Percentiles rank a stretch among this genome's conserved stretches.
These are phyloP conservation scores for Drosophila novamexicana DNA, from an alignment of 1,140 invertebrate genomes.

Conservation along the genomic window DNA sequence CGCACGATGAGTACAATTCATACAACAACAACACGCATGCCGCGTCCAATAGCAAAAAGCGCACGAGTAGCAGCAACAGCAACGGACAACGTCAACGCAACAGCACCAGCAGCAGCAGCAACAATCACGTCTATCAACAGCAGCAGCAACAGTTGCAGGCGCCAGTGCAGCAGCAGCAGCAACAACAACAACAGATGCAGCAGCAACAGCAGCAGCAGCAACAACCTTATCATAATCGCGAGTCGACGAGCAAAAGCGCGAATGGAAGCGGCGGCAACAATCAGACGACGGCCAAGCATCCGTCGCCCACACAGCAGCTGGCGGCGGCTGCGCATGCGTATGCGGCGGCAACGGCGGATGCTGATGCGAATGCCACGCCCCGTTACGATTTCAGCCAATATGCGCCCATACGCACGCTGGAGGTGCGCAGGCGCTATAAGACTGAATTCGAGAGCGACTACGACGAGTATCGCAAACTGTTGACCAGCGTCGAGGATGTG, in stretches of 20 bases:
- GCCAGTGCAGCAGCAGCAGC: slow-evolving; percentile 22
- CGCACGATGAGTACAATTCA: slow-evolving; percentile 59
- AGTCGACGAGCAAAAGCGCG: not conserved
- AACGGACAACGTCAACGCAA: slow-evolving; percentile 32
- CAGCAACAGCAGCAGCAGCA: slow-evolving; percentile 23
- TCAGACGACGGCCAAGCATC: slow-evolving; percentile 60
- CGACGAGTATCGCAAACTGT: slow-evolving; percentile 91
- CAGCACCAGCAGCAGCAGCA: slow-evolving; percentile 37
- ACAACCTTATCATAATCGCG: slow-evolving; percentile 6
- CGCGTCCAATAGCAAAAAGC: slow-evolving; percentile 70
- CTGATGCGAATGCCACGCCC: slow-evolving; percentile 53
- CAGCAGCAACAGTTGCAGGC: slow-evolving; percentile 33
- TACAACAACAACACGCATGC: slow-evolving; percentile 62
- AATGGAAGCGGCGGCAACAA: slow-evolving; percentile 1
- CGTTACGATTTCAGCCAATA: slow-evolving; percentile 89
- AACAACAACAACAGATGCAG: slow-evolving; percentile 19
- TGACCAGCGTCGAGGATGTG: slow-evolving; percentile 91
- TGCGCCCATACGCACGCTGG: slow-evolving; percentile 89
- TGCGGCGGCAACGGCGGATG: slow-evolving; percentile 48
- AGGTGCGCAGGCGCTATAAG: slow-evolving; percentile 93
- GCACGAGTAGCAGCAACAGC: slow-evolving; percentile 56
- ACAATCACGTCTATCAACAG: slow-evolving; percentile 19
- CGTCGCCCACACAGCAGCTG: slow-evolving; percentile 76
- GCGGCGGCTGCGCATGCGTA: slow-evolving; percentile 74
- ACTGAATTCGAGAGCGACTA: slow-evolving; percentile 94